Percentiles rank a stretch among this genome's conserved stretches.
Evolutionary conservation across 1,140 invertebrate species (phyloP).

Genomic region (Eubasilissa regina): DNA sequence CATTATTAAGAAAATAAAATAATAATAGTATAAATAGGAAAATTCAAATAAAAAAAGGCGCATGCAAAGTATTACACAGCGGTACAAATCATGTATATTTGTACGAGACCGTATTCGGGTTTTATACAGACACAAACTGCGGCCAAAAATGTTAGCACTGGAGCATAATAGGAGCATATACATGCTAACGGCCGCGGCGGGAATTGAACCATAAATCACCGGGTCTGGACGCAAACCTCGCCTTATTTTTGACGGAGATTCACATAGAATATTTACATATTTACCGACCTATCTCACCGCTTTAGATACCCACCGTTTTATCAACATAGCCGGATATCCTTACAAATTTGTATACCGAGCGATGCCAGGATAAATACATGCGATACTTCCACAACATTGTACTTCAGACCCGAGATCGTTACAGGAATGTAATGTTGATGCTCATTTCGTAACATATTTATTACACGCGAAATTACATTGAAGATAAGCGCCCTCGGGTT

Average conservation of each 20-base stretch:
- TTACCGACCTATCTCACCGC: slow-evolving; percentile 25
- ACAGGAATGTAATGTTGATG: no score
- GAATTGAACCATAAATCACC: slow-evolving; percentile 38
- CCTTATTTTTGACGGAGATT: slow-evolving; percentile 29
- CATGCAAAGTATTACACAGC: no score
- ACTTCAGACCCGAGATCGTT: no score
- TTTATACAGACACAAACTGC: not conserved
- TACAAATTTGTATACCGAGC: not conserved
- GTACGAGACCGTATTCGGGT: not conserved
- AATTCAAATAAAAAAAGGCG: no score
- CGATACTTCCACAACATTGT: not conserved
- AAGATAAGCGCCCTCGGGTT: no score
- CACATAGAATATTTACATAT: slow-evolving; percentile 39
- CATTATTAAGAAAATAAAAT: no score
- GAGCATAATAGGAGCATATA: slow-evolving; percentile 8
- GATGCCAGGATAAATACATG: not conserved
- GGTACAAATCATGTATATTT: not conserved
- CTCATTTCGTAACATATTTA: no score
- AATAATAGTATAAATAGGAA: no score
- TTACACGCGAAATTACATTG: no score
- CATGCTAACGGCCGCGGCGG: slow-evolving; percentile 26
- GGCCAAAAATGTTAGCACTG: not conserved
- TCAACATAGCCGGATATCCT: slow-evolving; percentile 6
- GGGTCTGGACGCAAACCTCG: slow-evolving; percentile 10
- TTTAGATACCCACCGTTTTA: slow-evolving; percentile 16